phyloP scores from a whole-genome alignment of 2,113 vertebrate species.

The Crotalus tigris region DNA sequence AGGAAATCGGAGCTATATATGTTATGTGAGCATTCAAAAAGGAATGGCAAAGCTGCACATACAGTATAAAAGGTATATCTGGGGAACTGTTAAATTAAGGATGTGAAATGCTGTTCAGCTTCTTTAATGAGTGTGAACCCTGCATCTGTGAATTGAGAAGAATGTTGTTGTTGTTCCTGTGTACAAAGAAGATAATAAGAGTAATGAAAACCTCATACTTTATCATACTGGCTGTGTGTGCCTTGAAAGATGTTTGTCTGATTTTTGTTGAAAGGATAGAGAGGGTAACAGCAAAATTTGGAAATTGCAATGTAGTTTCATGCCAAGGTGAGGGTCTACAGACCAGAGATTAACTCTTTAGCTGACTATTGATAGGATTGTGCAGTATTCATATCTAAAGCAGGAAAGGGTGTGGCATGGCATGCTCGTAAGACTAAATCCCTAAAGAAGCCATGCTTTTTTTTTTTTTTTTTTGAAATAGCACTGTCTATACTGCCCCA shows the following conservation, averaged over 20 bases:
- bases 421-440: not conserved
- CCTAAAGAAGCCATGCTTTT: not conserved
- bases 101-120: not conserved
- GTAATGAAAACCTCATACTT: not conserved
- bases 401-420: not conserved
- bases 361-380: not conserved
- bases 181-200: not conserved
- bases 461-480: not conserved
- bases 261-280: not conserved
- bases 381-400: not conserved
- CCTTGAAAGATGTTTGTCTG: not conserved
- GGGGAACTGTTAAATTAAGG: not conserved
- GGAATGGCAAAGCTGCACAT: not conserved
- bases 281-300: not conserved
- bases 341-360: not conserved
- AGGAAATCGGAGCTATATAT: not conserved
- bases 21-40: not conserved
- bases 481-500: not conserved
- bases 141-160: not conserved
- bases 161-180: not conserved
- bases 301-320: not conserved
- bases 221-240: not conserved
- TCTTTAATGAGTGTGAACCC: not conserved
- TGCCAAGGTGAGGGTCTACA: not conserved
- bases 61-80: not conserved